These are phyloP conservation scores for Pseudomyrmex gracilis DNA, from an alignment of 1,140 invertebrate genomes.

Conservation along the genomic window DNA sequence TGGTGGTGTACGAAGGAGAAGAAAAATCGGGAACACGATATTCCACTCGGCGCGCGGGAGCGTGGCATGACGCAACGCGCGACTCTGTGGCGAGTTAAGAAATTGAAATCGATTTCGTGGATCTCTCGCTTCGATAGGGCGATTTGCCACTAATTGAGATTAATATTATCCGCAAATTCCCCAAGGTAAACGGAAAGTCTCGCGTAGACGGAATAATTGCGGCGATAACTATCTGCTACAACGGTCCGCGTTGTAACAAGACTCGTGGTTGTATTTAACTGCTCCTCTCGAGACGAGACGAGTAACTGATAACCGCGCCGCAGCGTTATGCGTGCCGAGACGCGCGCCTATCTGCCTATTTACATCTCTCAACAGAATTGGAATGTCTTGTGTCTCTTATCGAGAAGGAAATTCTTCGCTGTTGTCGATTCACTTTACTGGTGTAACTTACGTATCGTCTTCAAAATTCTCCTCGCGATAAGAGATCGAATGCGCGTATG, in stretches of 20 bases:
- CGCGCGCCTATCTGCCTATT: constrained; percentile 38
- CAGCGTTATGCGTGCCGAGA: constrained; percentile 42
- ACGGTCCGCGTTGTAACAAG: constrained; percentile 61
- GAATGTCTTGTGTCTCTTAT: constrained; percentile 48
- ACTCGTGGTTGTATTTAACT: constrained; percentile 48
- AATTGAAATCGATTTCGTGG: constrained; percentile 69
- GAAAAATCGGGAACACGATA: constrained; percentile 67
- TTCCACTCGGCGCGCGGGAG: constrained; percentile 59
- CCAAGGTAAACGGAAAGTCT: constrained; percentile 64
- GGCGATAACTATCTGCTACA: constrained; percentile 69
- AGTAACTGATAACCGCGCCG: constrained; percentile 62
- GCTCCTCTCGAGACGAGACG: constrained; percentile 54
- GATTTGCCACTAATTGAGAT: constrained; percentile 73
- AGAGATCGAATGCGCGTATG: too few species aligned
- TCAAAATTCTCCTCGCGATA: background rate
- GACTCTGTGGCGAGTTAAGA: constrained; percentile 40
- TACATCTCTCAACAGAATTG: constrained; percentile 46
- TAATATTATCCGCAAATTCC: constrained; percentile 67
- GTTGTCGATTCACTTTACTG: constrained; percentile 1
- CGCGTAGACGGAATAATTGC: constrained; percentile 72
- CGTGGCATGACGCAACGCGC: background rate
- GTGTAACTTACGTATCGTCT: too few species aligned
- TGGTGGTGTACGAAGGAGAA: too few species aligned
- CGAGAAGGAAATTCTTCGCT: background rate
- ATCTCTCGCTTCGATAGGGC: constrained; percentile 33